Conservation (phyloP, 2,888 invertebrate genomes). For the Microchrysa polita region DNA sequence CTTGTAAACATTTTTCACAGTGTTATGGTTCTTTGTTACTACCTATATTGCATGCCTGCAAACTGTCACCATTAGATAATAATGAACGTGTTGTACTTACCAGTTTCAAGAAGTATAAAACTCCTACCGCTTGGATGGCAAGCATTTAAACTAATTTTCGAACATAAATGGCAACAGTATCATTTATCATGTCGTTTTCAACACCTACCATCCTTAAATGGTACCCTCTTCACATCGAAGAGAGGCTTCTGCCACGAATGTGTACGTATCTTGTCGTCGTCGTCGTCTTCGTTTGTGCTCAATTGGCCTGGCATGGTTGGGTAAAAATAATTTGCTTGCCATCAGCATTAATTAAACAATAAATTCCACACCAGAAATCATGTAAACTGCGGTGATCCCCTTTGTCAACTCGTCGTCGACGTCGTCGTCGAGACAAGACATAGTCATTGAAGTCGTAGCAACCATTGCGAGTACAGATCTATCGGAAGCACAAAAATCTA, state of each 20-base stretch:
- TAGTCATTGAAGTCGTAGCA: too few species aligned
- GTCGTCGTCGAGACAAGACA: neutral
- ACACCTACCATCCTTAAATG: constrained; percentile 40
- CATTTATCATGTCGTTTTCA: constrained; percentile 39
- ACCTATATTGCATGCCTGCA: neutral
- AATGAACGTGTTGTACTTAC: constrained; percentile 12
- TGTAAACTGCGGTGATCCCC: constrained; percentile 37
- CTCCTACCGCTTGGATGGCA: constrained; percentile 7
- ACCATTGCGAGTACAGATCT: too few species aligned
- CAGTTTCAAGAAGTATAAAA: neutral
- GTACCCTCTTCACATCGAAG: neutral
- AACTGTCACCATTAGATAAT: constrained; percentile 26
- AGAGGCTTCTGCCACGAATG: neutral
- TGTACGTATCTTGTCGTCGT: too few species aligned
- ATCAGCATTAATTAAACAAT: constrained; percentile 49
- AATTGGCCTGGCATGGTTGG: neutral
- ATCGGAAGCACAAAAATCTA: neutral
- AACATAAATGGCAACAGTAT: constrained; percentile 25
- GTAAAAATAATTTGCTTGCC: constrained; percentile 43
- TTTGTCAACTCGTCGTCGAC: constrained; percentile 29
- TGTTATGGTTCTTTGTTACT: neutral
- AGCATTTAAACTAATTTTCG: constrained; percentile 31
- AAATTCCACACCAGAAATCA: constrained; percentile 47
- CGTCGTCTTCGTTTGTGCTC: neutral
- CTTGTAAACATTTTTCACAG: neutral